A percentile compares a stretch with the other conserved stretches of the same genome.
Evolutionary conservation across 2,888 invertebrate species (phyloP).

Genomic region (Caenorhabditis panamensis): DNA sequence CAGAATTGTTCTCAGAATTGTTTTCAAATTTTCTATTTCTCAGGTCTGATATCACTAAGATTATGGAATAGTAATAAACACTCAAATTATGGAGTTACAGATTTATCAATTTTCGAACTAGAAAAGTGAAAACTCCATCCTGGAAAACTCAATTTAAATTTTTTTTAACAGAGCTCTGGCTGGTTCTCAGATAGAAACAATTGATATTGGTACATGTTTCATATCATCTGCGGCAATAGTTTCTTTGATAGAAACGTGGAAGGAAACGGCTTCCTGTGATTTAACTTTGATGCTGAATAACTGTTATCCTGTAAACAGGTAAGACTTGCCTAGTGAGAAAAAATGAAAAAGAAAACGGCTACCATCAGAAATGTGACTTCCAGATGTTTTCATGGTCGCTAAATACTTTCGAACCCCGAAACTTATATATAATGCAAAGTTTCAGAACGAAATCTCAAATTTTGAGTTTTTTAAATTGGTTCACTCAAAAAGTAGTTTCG

Average conservation of each 20-base stretch:
- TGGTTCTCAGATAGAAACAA: constrained; percentile 61
- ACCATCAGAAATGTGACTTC: too few species aligned
- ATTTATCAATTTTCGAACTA: constrained; percentile 65
- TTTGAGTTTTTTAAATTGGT: too few species aligned
- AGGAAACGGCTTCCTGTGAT: constrained; percentile 49
- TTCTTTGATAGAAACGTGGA: constrained; percentile 60
- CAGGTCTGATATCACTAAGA: constrained; percentile 67
- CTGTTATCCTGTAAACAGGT: constrained; percentile 55
- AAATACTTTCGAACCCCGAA: too few species aligned
- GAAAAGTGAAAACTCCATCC: constrained; percentile 43
- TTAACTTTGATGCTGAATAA: constrained; percentile 64
- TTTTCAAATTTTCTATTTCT: neutral
- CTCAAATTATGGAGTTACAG: constrained; percentile 69
- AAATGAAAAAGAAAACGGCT: neutral
- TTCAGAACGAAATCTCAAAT: too few species aligned
- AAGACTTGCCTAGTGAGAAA: neutral
- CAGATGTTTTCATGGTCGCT: too few species aligned
- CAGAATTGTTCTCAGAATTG: neutral
- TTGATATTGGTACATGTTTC: constrained; percentile 66
- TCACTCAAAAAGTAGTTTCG: too few species aligned
- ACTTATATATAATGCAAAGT: too few species aligned
- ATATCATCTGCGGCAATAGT: constrained; percentile 52
- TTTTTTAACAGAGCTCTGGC: constrained; percentile 18
- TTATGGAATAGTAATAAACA: constrained; percentile 73
- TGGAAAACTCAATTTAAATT: neutral